phyloP scores from a whole-genome alignment of 2,797 vertebrate species.

The Scolopax rusticola region DNA sequence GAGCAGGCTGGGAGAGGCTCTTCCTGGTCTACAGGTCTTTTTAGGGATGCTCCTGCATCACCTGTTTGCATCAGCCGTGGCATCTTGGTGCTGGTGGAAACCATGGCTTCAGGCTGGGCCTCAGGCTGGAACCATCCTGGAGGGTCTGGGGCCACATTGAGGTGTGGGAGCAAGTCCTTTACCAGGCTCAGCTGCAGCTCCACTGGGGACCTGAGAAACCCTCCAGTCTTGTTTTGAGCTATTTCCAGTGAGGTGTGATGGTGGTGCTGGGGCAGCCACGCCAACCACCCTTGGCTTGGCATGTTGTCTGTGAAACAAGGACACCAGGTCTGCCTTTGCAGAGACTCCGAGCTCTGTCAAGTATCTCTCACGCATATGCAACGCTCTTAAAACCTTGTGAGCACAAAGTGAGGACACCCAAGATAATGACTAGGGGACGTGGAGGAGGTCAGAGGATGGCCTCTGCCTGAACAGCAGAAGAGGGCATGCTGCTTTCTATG shows the following conservation, averaged over 20 bases:
- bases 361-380: neutral
- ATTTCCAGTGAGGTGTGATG: neutral
- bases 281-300: neutral
- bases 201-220: neutral
- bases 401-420: neutral
- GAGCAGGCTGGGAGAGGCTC: neutral
- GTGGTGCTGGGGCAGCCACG: neutral
- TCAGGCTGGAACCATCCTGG: neutral
- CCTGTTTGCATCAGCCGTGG: neutral
- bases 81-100: accelerated
- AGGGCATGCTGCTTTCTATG: neutral
- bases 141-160: neutral
- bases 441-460: neutral
- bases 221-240: neutral
- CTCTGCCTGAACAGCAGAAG: neutral
- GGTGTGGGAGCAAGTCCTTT: neutral
- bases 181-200: neutral
- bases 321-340: neutral
- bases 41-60: neutral
- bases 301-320: neutral
- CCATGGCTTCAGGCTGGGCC: neutral
- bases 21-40: neutral
- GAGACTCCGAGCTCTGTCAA: neutral
- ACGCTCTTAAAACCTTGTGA: neutral
- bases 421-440: neutral